Evolutionary conservation across 2,113 vertebrate species (phyloP).

Genomic region (Cricetomys ansorgei): DNA sequence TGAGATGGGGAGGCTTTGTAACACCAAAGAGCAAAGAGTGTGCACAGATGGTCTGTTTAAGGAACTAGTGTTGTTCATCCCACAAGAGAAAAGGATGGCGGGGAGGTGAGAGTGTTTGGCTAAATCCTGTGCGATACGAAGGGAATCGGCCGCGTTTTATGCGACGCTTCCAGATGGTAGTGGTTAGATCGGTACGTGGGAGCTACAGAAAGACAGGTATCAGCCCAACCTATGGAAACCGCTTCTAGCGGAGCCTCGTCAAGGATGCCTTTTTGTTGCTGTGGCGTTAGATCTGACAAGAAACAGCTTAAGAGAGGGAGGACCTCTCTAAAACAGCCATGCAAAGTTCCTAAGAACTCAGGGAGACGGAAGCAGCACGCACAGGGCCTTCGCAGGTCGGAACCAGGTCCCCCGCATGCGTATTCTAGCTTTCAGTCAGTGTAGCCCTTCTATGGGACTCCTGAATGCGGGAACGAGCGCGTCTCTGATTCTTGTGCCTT

Average conservation of each 20-base stretch:
- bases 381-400: background rate
- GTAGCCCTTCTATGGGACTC: background rate
- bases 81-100: background rate
- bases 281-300: background rate
- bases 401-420: background rate
- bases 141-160: background rate
- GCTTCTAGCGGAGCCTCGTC: background rate
- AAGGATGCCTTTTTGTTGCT: background rate
- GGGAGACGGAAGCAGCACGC: too few relatives aligned
- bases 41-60: background rate
- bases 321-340: too few relatives aligned
- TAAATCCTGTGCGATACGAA: background rate
- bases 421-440: background rate
- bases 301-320: background rate
- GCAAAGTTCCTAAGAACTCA: background rate
- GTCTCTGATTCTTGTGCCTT: background rate
- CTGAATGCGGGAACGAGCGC: background rate
- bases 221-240: background rate
- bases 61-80: background rate
- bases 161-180: background rate
- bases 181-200: background rate
- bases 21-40: background rate
- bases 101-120: background rate
- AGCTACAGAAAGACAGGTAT: background rate
- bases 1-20: background rate